phyloP scores from a whole-genome alignment of 2,888 invertebrate genomes.

The Clivina fossor region DNA sequence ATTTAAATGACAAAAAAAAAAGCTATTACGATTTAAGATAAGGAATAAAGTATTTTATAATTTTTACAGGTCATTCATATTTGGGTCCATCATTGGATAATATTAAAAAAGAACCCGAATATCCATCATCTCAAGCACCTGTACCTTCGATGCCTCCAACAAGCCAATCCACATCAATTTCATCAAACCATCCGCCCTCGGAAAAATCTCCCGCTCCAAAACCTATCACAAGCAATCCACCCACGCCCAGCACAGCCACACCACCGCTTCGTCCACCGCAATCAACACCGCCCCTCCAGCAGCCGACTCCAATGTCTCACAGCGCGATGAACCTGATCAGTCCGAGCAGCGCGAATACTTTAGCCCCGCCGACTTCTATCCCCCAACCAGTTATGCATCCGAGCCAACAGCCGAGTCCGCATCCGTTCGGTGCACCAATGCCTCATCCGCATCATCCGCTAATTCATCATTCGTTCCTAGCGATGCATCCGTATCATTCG shows the following conservation, averaged over 20 bases:
- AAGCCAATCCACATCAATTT: conserved; percentile 11
- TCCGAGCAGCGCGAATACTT: conserved; percentile 48
- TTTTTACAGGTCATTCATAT: conserved; percentile 48
- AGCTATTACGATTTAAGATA: neutral
- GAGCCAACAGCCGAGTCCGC: conserved; percentile 71
- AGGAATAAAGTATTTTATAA: neutral
- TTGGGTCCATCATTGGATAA: conserved; percentile 68
- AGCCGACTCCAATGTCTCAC: conserved; percentile 50
- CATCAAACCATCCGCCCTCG: conserved; percentile 50
- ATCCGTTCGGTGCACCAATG: conserved; percentile 61
- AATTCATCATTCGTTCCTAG: conserved; percentile 68
- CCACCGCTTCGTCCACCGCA: conserved; percentile 40
- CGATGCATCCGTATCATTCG: conserved; percentile 54
- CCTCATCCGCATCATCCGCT: conserved; percentile 75
- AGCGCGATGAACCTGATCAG: conserved; percentile 66
- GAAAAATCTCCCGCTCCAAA: conserved; percentile 46
- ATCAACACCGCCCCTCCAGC: conserved; percentile 55
- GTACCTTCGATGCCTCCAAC: neutral
- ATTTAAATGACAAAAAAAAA: neutral
- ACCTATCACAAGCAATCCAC: conserved; percentile 35
- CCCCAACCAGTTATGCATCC: conserved; percentile 74
- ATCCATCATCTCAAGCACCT: conserved; percentile 42
- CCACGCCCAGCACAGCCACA: conserved; percentile 39
- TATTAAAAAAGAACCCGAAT: conserved; percentile 75
- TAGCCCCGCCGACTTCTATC: conserved; percentile 62